Evolutionary conservation across 2,888 invertebrate genomes (phyloP).

Genomic region (Acrocera orbiculus): DNA sequence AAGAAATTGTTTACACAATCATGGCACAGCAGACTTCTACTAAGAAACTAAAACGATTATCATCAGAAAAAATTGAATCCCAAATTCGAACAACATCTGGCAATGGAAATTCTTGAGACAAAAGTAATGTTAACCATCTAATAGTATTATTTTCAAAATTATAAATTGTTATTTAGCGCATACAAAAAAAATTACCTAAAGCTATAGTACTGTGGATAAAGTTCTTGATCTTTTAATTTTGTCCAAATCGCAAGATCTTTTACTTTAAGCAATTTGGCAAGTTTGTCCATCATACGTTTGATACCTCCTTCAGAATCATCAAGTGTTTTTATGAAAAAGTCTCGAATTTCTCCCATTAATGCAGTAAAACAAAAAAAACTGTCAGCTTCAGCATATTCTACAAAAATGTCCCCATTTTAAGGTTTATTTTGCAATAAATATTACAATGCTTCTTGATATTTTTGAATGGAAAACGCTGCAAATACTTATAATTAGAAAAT

Average conservation of each 20-base stretch:
- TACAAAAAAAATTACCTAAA: slow-evolving; percentile 44
- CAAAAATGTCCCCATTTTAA: slow-evolving; percentile 6
- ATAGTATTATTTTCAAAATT: too few species aligned
- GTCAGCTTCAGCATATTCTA: slow-evolving; percentile 88
- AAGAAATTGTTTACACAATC: slow-evolving; percentile 60
- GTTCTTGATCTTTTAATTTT: slow-evolving; percentile 60
- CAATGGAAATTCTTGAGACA: slow-evolving; percentile 94
- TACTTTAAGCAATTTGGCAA: slow-evolving; percentile 56
- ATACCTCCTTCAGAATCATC: slow-evolving; percentile 89
- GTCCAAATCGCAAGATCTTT: slow-evolving; percentile 64
- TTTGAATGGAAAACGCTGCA: too few species aligned
- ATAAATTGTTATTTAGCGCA: slow-evolving; percentile 2
- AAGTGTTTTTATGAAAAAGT: slow-evolving; percentile 89
- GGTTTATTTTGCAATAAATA: too few species aligned
- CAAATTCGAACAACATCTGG: slow-evolving; percentile 95
- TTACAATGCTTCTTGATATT: too few species aligned
- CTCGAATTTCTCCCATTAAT: slow-evolving; percentile 92
- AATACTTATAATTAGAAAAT: too few species aligned
- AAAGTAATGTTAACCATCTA: slow-evolving; percentile 86
- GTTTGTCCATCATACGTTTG: slow-evolving; percentile 70
- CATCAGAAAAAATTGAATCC: slow-evolving; percentile 91
- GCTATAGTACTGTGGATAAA: slow-evolving; percentile 91
- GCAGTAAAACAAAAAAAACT: slow-evolving; percentile 97
- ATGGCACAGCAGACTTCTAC: slow-evolving; percentile 91
- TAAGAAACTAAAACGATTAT: slow-evolving; percentile 75